Conservation (phyloP, 2,888 invertebrate genomes). For the Bellardia pandia region DNA sequence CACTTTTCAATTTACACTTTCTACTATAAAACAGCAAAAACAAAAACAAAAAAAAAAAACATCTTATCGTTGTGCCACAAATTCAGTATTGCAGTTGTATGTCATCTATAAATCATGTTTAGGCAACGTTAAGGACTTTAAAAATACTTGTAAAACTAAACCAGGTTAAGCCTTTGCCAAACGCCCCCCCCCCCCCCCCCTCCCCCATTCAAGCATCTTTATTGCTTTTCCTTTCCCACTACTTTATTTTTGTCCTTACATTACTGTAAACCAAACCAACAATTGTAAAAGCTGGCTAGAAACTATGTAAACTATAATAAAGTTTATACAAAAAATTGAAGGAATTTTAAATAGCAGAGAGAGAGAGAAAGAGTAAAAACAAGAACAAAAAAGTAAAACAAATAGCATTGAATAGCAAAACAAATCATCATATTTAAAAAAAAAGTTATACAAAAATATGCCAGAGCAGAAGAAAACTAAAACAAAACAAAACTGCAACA, state of each 20-base stretch:
- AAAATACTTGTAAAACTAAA: conserved; percentile 65
- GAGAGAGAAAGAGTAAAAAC: not conserved
- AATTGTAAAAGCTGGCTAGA: conserved; percentile 1
- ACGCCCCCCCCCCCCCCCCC: too few relatives aligned
- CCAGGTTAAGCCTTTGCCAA: conserved; percentile 68
- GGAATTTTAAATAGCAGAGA: conserved; percentile 32
- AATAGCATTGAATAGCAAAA: conserved; percentile 50
- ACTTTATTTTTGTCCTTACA: conserved; percentile 7
- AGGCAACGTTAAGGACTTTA: conserved; percentile 64
- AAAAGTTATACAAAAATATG: not conserved
- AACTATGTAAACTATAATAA: conserved; percentile 49
- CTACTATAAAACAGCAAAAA: not conserved
- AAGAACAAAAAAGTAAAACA: conserved; percentile 22
- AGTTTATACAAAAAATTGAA: conserved; percentile 60
- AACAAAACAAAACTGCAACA: not conserved
- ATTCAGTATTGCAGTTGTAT: conserved; percentile 27
- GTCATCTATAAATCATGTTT: conserved; percentile 56
- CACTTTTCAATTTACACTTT: conserved; percentile 33
- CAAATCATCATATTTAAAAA: conserved; percentile 47
- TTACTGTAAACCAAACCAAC: not conserved
- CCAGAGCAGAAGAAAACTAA: not conserved
- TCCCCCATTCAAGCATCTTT: conserved; percentile 5
- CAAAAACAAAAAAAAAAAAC: not conserved
- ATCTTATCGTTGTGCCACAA: conserved; percentile 46
- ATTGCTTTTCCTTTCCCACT: not conserved